Percentiles rank a stretch among this genome's conserved stretches.
Conservation (phyloP, 2,113 vertebrate species). For the Nanorana parkeri region DNA sequence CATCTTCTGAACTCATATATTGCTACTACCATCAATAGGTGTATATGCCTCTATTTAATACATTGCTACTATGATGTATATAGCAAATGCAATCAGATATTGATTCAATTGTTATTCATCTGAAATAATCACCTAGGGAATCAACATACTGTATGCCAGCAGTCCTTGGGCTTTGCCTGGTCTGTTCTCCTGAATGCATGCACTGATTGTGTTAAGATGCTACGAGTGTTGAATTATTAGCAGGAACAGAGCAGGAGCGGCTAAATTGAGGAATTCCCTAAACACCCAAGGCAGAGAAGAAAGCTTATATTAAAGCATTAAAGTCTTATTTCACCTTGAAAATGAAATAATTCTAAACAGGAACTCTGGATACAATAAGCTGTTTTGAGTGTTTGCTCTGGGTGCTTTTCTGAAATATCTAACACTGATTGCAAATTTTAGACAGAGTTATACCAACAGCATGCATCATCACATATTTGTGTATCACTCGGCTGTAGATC, state of each 20-base stretch:
- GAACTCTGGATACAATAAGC: conserved; percentile 16
- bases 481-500: no score
- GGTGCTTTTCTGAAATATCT: background rate
- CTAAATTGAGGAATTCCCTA: conserved; percentile 53
- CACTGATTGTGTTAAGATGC: conserved; percentile 48
- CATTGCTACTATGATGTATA: background rate
- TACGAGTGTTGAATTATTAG: conserved; percentile 51
- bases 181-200: conserved; percentile 10
- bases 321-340: conserved; percentile 56
- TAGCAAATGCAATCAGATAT: background rate
- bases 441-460: background rate
- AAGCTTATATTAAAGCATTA: conserved; percentile 52
- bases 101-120: background rate
- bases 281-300: conserved; percentile 24
- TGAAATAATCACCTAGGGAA: conserved; percentile 11
- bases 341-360: conserved; percentile 43
- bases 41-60: background rate
- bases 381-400: conserved; percentile 22
- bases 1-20: background rate
- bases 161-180: background rate
- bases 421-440: background rate
- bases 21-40: background rate
- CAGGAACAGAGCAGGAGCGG: conserved; percentile 39
- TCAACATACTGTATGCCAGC: background rate
- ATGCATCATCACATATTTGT: background rate